Conservation (phyloP, 2,888 invertebrate genomes). For the Andricus curvator region DNA sequence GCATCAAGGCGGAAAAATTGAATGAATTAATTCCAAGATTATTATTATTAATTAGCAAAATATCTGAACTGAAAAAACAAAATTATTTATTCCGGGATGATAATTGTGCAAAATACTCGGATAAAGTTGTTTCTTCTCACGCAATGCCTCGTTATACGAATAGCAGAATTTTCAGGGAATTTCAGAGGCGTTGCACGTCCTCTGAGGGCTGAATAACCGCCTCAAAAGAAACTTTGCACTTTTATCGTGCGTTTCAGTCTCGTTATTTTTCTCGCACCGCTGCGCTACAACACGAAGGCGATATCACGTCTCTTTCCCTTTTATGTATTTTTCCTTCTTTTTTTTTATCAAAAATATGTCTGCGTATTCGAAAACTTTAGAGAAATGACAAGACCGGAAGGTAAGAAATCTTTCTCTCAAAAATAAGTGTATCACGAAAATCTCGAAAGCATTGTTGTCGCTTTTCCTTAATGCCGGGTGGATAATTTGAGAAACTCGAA, state of each 20-base stretch:
- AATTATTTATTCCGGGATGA: conserved; percentile 6
- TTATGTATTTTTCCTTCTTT: neutral
- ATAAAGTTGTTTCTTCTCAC: conserved; percentile 10
- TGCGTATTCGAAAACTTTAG: neutral
- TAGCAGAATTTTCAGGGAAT: conserved; percentile 14
- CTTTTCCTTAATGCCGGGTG: no score
- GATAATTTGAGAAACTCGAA: no score
- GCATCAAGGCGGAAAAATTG: no score
- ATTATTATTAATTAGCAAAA: neutral
- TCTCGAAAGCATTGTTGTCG: no score
- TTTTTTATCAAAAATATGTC: neutral
- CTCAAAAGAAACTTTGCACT: conserved; percentile 35
- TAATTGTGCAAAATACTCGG: conserved; percentile 1
- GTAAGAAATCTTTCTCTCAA: neutral
- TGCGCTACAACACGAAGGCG: neutral
- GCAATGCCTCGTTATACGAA: conserved; percentile 20
- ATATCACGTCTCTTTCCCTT: neutral
- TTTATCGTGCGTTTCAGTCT: conserved; percentile 28
- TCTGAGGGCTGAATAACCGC: conserved; percentile 31
- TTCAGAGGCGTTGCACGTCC: conserved; percentile 14
- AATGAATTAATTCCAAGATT: no score
- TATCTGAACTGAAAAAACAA: neutral
- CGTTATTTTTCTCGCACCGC: conserved; percentile 36
- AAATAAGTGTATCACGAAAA: no score
- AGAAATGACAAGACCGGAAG: neutral